phyloP scores from a whole-genome alignment of 2,888 invertebrate species.

The Cremastinae sp. region DNA sequence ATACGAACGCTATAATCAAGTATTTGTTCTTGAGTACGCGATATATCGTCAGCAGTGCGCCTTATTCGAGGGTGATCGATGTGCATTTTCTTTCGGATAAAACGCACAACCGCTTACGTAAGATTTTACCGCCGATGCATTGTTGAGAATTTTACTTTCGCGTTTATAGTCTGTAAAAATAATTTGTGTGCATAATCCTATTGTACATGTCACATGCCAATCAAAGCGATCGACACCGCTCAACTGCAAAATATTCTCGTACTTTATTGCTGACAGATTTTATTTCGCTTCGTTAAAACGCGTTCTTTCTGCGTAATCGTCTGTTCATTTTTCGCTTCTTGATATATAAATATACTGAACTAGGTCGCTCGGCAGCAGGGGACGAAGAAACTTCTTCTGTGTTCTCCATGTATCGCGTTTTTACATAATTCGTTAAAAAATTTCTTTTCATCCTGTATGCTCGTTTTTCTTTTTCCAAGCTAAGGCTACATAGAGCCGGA shows the following conservation, averaged over 20 bases:
- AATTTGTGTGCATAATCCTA: not conserved
- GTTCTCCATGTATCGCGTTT: no score
- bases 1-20: not conserved
- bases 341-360: no score
- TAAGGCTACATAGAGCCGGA: no score
- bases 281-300: no score
- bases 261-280: no score
- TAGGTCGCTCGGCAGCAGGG: no score
- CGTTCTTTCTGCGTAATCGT: slow-evolving; percentile 69
- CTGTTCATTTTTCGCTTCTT: no score
- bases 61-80: slow-evolving; percentile 56
- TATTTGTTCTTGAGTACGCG: slow-evolving; percentile 45
- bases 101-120: slow-evolving; percentile 62
- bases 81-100: slow-evolving; percentile 41
- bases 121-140: slow-evolving; percentile 28
- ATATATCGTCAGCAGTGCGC: slow-evolving; percentile 18
- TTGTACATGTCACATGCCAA: slow-evolving; percentile 48
- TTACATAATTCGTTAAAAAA: no score
- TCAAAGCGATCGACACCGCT: slow-evolving; percentile 52
- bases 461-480: no score
- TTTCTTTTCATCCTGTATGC: no score
- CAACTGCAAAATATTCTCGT: slow-evolving; percentile 32
- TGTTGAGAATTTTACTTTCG: slow-evolving; percentile 26
- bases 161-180: slow-evolving; percentile 2
- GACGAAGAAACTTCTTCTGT: no score